Conservation (phyloP, 2,888 invertebrate genomes). For the Isoperla grammatica region DNA sequence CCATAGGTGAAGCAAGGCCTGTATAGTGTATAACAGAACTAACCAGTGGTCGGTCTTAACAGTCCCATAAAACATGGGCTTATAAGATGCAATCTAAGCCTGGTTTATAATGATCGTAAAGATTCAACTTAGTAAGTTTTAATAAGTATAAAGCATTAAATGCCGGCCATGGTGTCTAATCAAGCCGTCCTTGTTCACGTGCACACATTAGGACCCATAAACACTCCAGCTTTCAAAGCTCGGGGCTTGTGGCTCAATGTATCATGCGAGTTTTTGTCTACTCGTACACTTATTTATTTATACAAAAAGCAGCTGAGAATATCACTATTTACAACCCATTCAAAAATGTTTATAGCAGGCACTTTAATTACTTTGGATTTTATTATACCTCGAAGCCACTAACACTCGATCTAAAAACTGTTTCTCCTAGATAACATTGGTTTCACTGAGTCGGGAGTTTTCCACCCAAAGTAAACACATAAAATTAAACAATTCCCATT, state of each 20-base stretch:
- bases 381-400: not conserved
- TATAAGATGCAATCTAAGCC: too few species aligned
- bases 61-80: not conserved
- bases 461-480: slow-evolving; percentile 13
- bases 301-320: too few species aligned
- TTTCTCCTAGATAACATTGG: slow-evolving; percentile 8
- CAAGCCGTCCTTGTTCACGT: not conserved
- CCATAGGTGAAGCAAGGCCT: slow-evolving; percentile 4
- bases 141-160: not conserved
- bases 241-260: not conserved
- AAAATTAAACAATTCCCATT: slow-evolving; percentile 15
- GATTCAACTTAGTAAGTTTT: too few species aligned
- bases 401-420: slow-evolving; percentile 1
- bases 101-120: too few species aligned
- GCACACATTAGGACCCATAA: not conserved
- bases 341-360: not conserved
- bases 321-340: too few species aligned
- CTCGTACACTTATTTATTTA: too few species aligned
- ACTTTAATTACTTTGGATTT: slow-evolving; percentile 6
- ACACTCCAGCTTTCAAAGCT: not conserved
- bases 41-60: slow-evolving; percentile 4
- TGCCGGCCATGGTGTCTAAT: not conserved
- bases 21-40: too few species aligned
- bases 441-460: slow-evolving; percentile 1
- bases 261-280: too few species aligned